Percentiles rank a stretch among this genome's conserved stretches.
phyloP scores from a whole-genome alignment of 2,113 vertebrate genomes.

The Callorhinus ursinus region DNA sequence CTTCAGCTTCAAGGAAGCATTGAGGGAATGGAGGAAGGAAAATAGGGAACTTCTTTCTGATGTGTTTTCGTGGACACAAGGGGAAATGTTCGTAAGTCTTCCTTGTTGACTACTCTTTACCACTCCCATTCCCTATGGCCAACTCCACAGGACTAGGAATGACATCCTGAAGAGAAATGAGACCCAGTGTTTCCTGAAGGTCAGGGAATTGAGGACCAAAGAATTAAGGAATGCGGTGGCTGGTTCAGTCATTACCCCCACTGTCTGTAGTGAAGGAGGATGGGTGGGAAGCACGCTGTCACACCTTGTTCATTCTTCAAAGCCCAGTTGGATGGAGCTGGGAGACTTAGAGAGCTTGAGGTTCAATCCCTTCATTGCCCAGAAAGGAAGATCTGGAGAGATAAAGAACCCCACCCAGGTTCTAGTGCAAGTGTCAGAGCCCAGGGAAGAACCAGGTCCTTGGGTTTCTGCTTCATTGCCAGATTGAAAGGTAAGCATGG shows the following conservation, averaged over 20 bases:
- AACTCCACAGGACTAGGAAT: neutral
- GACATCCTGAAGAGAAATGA: neutral
- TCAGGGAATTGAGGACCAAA: neutral
- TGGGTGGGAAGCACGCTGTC: too few species aligned
- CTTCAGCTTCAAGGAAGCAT: constrained; percentile 84
- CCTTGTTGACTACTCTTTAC: neutral
- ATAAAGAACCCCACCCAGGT: neutral
- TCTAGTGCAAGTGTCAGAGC: neutral
- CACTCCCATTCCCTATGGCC: constrained; percentile 32
- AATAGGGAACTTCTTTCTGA: constrained; percentile 80
- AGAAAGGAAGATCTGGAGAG: neutral
- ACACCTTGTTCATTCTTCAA: neutral
- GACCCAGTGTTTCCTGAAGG: neutral
- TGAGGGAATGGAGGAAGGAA: constrained; percentile 79
- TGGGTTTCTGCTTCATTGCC: neutral
- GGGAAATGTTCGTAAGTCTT: constrained; percentile 66
- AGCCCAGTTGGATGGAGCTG: neutral
- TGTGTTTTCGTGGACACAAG: constrained; percentile 63
- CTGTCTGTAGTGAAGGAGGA: neutral
- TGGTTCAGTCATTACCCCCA: neutral
- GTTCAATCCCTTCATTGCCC: neutral
- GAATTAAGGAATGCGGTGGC: neutral
- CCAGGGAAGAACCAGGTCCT: neutral
- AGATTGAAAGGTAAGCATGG: neutral
- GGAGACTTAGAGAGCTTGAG: neutral